Percentiles rank a stretch among this genome's conserved stretches.
phyloP scores from a whole-genome alignment of 2,797 vertebrate genomes.

The Choloepus didactylus region DNA sequence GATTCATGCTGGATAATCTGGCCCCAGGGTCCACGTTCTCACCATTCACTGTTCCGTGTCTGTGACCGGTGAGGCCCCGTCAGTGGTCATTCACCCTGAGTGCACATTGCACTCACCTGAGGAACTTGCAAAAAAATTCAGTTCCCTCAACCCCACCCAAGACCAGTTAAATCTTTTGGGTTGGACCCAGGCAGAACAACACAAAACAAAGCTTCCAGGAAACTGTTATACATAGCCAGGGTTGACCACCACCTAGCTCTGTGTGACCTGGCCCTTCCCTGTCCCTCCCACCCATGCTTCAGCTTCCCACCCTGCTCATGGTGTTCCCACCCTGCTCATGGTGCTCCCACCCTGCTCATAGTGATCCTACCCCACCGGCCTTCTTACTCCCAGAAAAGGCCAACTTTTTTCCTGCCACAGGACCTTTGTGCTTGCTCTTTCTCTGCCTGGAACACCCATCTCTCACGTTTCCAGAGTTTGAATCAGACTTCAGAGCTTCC shows the following conservation, averaged over 20 bases:
- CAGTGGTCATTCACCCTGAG: not conserved
- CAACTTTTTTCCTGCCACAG: not conserved
- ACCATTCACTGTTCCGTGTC: not conserved
- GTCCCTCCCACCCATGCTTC: too few species aligned
- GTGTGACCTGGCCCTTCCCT: not conserved
- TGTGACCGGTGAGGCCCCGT: not conserved
- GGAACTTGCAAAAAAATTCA: not conserved
- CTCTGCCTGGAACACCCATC: not conserved
- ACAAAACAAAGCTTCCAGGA: not conserved
- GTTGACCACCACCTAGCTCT: not conserved
- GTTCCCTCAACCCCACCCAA: not conserved
- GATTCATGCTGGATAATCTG: not conserved
- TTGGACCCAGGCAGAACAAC: too few species aligned
- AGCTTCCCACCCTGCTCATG: not conserved
- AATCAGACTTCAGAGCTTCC: not conserved
- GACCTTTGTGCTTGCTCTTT: not conserved
- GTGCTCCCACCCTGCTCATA: too few species aligned
- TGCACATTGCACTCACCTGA: not conserved
- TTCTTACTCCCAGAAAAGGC: not conserved
- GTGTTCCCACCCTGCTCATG: not conserved
- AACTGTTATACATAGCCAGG: not conserved
- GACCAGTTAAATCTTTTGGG: not conserved
- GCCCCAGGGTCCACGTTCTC: not conserved
- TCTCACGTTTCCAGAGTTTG: not conserved
- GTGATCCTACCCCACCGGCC: not conserved